Base-by-base conservation (phyloP, 2,888 invertebrate species). In the Nomada lathburiana region DNA sequence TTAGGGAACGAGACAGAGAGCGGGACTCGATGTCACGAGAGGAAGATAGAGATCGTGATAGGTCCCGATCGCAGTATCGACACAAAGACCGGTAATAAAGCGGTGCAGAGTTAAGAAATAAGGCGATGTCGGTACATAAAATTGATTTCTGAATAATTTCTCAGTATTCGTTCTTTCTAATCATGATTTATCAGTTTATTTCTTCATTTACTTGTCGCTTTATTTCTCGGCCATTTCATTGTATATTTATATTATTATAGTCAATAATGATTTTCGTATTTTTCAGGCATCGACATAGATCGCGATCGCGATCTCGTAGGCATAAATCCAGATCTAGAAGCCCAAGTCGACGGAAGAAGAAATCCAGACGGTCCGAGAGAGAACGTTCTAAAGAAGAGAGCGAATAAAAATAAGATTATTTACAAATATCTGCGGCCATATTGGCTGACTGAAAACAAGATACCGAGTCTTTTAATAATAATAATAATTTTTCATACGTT, bases 251-350 rank as follows among this genome's bases (percentile, higher is more conserved):
- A 20, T 13, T n/a, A 7, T 5, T 7, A 29, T n/a, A 7, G 4
- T 16, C 16, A n/a, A 71, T 47, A 42, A 47, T 44, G 10, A 16
- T 10, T 52, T 11, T 23, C 29, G 4, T 60, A 50, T 72, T 55
- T 70, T 71, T 57, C 20, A 93, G 94, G 76, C 93, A 93, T 80
- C 91, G 93, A 60, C 94, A 93, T 88, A 89, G 95, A 88, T 95
- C 95, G 59, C 94, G 95, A 47, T 95, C 95, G 52, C 95, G 95
- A 74, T 94, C 94, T 53, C 95, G 95, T 3, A 95, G 97, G 76
- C 97, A 97, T 93, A 96, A 96, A 92, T 96, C 97, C 1, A 94
- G 96, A 63, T 96, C 96, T 5, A 95, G 96, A 50, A 96, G 96
- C 89, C 97, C 96, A 62, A 95, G 96, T 79, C 95, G 96, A 82